Evolutionary conservation across 2,888 invertebrate species (phyloP).

Genomic region (Caenorhabditis japonica): DNA sequence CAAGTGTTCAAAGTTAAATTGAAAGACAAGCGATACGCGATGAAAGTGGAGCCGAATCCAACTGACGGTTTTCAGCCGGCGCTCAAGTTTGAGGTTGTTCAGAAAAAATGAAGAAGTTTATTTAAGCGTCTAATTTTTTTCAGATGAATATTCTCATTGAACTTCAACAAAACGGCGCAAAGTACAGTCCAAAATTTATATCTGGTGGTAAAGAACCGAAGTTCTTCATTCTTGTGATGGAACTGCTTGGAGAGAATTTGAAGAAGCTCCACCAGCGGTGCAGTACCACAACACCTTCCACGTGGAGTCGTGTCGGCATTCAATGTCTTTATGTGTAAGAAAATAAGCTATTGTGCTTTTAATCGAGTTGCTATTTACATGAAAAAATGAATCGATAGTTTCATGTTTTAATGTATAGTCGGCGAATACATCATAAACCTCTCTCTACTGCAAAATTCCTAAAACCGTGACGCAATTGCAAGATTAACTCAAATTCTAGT

Average conservation of each 20-base stretch:
- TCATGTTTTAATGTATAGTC: too few relatives aligned
- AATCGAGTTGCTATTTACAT: too few relatives aligned
- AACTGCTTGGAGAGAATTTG: conserved; percentile 17
- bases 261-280: conserved; percentile 3
- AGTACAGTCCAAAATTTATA: conserved; percentile 4
- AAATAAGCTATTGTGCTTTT: not conserved
- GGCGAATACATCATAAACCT: too few relatives aligned
- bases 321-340: conserved; percentile 31
- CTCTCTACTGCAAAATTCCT: too few relatives aligned
- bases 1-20: conserved; percentile 24
- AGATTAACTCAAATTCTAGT: too few relatives aligned
- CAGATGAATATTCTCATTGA: conserved; percentile 4
- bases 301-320: conserved; percentile 32
- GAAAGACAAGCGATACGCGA: conserved; percentile 8
- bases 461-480: too few relatives aligned
- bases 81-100: conserved; percentile 8
- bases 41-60: conserved; percentile 30
- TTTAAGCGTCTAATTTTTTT: too few relatives aligned
- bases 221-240: conserved; percentile 12
- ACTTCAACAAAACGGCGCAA: not conserved
- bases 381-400: too few relatives aligned
- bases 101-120: too few relatives aligned
- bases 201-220: not conserved
- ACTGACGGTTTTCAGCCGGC: not conserved
- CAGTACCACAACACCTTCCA: not conserved